phyloP scores from a whole-genome alignment of 37 sponge, comb jelly and placozoan species.

The Beroe forskalii region DNA sequence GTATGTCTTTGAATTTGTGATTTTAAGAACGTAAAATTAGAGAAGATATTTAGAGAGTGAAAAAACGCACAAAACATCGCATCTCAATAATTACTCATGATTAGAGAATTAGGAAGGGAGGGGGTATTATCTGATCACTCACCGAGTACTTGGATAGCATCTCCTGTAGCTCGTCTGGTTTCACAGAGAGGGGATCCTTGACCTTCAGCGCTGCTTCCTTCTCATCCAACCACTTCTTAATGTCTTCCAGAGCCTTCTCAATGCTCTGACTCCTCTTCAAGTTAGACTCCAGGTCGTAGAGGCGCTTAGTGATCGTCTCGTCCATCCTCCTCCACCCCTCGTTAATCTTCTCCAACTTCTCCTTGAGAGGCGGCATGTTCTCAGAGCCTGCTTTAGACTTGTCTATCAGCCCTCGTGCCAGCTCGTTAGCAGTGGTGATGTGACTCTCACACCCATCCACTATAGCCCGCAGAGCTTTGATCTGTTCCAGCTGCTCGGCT shows the following conservation, averaged over 20 bases:
- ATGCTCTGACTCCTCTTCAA: conserved; percentile 53
- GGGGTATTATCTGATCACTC: too few species aligned
- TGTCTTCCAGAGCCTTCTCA: conserved; percentile 64
- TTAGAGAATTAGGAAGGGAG: too few species aligned
- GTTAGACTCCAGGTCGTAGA: conserved; percentile 42
- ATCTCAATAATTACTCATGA: too few species aligned
- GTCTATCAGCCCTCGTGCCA: conserved; percentile 22
- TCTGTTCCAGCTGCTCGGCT: conserved; percentile 40
- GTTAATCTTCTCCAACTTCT: conserved; percentile 62
- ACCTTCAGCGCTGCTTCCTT: not conserved
- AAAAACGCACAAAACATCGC: too few species aligned
- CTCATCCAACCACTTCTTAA: conserved; percentile 56
- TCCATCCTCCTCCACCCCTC: conserved; percentile 66
- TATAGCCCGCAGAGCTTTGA: conserved; percentile 31
- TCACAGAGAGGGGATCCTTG: not conserved
- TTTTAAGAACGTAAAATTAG: too few species aligned
- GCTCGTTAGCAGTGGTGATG: conserved; percentile 61
- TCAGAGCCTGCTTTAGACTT: conserved; percentile 26
- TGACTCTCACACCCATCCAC: conserved; percentile 64
- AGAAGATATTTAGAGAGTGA: too few species aligned
- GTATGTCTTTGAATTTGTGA: too few species aligned
- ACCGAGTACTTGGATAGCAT: conserved; percentile 17
- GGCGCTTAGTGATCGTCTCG: not conserved
- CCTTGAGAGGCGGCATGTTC: conserved; percentile 11
- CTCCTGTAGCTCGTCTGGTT: not conserved